phyloP scores from a whole-genome alignment of 2,797 vertebrate genomes.

The Darevskia mixta region DNA sequence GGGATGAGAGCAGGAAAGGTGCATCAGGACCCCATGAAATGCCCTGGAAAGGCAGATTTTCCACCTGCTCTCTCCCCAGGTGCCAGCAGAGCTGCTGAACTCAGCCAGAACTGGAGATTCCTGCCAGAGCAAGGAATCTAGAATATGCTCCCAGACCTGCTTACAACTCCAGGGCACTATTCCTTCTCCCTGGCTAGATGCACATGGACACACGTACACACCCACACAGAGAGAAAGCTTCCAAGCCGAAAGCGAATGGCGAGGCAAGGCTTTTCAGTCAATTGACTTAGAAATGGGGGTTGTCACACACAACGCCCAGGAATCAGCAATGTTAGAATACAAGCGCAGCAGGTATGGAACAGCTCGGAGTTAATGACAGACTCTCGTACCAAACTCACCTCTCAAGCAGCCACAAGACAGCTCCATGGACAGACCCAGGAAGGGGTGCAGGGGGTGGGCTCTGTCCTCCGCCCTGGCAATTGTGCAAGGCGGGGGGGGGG shows the following conservation, averaged over 20 bases:
- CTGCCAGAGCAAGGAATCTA: background rate
- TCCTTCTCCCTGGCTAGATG: background rate
- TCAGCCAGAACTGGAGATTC: background rate
- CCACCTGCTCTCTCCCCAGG: background rate
- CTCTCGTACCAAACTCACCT: background rate
- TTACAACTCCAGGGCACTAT: background rate
- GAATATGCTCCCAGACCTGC: background rate
- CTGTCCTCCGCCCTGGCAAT: background rate
- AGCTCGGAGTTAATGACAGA: background rate
- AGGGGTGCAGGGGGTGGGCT: background rate
- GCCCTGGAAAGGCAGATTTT: no score
- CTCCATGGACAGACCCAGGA: rapidly evolving
- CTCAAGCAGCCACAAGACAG: background rate
- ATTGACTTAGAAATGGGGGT: background rate
- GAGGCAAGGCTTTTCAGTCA: background rate
- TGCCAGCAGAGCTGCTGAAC: background rate
- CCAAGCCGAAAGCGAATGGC: rapidly evolving
- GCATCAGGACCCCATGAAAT: no score
- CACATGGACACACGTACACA: background rate
- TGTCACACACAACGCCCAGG: rapidly evolving
- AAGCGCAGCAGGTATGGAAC: background rate
- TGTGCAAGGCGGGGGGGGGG: rapidly evolving
- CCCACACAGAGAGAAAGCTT: background rate
- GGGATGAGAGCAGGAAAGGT: no score
- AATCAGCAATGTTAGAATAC: background rate